Evolutionary conservation across 2,888 invertebrate species (phyloP).

Genomic region (Orchesella flavescens): DNA sequence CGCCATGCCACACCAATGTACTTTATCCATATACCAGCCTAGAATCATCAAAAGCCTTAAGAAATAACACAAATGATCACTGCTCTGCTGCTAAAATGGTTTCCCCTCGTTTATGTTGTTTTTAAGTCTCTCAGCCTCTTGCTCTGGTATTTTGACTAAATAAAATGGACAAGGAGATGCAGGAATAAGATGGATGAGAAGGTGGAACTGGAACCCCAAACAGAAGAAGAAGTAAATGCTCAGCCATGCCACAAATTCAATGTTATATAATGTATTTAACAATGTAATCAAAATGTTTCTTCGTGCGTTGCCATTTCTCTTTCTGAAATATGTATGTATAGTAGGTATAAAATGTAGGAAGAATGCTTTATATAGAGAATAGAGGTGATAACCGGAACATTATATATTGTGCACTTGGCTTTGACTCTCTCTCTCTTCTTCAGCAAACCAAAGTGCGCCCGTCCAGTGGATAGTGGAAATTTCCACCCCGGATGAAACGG

Average conservation of each 20-base stretch:
- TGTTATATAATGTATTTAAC: conserved; percentile 26
- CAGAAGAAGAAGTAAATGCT: conserved; percentile 7
- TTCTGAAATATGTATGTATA: background rate
- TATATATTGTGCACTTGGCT: no score
- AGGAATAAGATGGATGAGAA: conserved; percentile 42
- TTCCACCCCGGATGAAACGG: no score
- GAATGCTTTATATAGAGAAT: background rate
- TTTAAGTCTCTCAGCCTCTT: background rate
- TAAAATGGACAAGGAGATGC: background rate
- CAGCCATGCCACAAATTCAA: background rate
- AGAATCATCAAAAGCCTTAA: background rate
- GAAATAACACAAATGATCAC: no score
- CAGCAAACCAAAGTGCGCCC: no score
- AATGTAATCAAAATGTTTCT: conserved; percentile 31
- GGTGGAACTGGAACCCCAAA: conserved; percentile 21
- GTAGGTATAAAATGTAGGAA: no score
- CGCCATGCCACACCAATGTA: background rate
- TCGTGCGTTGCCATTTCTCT: background rate
- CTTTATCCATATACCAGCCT: background rate
- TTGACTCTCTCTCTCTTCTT: no score
- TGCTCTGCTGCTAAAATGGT: background rate
- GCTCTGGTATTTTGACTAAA: background rate
- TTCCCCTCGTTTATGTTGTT: background rate
- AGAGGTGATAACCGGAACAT: background rate
- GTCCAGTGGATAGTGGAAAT: no score